phyloP scores from a whole-genome alignment of 2,113 vertebrate species.

The Protobothrops flavoviridis region DNA sequence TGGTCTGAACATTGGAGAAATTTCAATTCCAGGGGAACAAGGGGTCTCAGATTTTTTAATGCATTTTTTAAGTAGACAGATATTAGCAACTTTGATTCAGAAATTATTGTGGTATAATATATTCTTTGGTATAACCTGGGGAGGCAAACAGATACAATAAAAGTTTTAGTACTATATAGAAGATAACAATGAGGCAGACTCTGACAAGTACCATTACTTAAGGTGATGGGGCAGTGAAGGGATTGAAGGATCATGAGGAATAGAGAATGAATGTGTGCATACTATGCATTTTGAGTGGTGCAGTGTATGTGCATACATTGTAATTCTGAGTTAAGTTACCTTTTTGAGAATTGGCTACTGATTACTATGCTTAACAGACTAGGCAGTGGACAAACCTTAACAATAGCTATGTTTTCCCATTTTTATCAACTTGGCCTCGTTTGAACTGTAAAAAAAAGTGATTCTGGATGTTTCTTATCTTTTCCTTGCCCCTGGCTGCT shows the following conservation, averaged over 20 bases:
- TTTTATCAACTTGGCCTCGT: constrained; percentile 59
- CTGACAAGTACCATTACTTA: background rate
- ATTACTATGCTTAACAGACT: constrained; percentile 6
- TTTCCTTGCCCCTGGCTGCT: constrained; percentile 57
- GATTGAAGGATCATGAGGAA: background rate
- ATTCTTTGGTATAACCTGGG: background rate
- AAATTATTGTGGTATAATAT: background rate
- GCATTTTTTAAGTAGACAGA: background rate
- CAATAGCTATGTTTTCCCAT: constrained; percentile 35
- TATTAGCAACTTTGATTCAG: background rate
- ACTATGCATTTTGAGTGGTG: background rate
- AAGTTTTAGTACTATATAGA: background rate
- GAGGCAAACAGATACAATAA: background rate
- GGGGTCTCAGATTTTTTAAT: background rate
- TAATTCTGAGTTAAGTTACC: constrained; percentile 24
- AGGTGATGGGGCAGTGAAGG: background rate
- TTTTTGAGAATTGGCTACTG: constrained; percentile 2
- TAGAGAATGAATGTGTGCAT: background rate
- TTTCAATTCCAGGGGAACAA: background rate
- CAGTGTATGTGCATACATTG: background rate
- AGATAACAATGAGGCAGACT: background rate
- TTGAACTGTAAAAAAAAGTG: constrained; percentile 64
- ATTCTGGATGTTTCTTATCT: constrained; percentile 67
- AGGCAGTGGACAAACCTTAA: background rate
- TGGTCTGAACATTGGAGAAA: background rate